phyloP scores from a whole-genome alignment of 2,113 vertebrate species.

The Malurus cyaneus region DNA sequence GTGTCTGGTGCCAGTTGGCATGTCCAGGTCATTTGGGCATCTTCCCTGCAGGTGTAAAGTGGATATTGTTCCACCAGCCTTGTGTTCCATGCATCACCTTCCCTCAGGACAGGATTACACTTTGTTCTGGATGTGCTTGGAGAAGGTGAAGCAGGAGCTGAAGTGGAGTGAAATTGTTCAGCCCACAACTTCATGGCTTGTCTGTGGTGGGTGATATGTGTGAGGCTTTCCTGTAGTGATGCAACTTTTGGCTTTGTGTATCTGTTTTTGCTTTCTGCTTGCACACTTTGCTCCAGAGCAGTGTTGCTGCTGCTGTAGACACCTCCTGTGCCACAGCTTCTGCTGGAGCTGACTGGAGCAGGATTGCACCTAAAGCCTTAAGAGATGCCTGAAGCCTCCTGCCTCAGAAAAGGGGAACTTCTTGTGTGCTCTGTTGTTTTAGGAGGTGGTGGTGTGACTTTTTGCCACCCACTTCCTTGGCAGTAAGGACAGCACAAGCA shows the following conservation, averaged over 20 bases:
- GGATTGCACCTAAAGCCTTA: neutral
- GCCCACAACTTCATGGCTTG: neutral
- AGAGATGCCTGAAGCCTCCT: neutral
- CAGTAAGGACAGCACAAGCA: neutral
- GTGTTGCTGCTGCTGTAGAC: neutral
- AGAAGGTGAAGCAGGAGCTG: neutral
- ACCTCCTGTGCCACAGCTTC: neutral
- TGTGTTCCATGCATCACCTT: neutral
- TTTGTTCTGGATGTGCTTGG: neutral
- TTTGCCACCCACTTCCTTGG: neutral
- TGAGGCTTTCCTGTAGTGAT: neutral
- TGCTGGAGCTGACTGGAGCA: neutral
- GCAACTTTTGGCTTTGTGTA: neutral
- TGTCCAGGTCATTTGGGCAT: neutral
- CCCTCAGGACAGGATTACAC: neutral
- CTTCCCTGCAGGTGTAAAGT: neutral
- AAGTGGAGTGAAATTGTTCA: neutral
- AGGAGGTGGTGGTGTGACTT: neutral
- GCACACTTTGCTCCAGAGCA: neutral
- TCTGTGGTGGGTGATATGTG: rapidly evolving
- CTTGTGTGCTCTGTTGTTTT: neutral
- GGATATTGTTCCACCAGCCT: neutral
- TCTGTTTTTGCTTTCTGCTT: neutral
- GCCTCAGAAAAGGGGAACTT: neutral
- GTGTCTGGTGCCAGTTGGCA: neutral